Percentiles rank a stretch among this genome's conserved stretches.
phyloP scores from a whole-genome alignment of 2,113 vertebrate genomes.

The Agapornis roseicollis region DNA sequence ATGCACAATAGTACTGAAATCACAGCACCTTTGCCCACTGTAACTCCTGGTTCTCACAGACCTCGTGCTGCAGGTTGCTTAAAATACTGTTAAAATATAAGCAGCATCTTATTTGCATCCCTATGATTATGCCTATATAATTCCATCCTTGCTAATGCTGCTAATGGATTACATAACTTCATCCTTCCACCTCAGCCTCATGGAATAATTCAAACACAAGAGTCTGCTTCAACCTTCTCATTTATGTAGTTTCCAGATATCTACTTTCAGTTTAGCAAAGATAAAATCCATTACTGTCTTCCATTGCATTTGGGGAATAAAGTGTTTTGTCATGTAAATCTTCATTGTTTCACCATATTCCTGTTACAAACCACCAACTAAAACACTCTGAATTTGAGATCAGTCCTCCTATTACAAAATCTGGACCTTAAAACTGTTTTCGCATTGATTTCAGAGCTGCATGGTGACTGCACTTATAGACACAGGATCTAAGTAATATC shows the following conservation, averaged over 20 bases:
- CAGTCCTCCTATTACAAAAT: not conserved
- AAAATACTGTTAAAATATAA: not conserved
- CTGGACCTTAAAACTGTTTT: not conserved
- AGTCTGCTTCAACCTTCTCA: not conserved
- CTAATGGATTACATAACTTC: not conserved
- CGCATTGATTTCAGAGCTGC: not conserved
- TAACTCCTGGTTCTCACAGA: not conserved
- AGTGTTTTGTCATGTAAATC: conserved; percentile 8
- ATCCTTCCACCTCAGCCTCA: not conserved
- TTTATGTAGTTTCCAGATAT: not conserved
- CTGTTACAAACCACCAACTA: not conserved
- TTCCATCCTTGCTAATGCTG: not conserved
- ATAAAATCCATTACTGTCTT: conserved; percentile 18
- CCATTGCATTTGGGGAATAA: conserved; percentile 1
- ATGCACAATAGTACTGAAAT: fast-evolving
- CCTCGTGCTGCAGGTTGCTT: not conserved
- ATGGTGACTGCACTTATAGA: not conserved
- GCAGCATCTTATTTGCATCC: not conserved
- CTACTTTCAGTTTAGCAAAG: not conserved
- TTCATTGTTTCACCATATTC: not conserved
- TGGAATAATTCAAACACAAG: not conserved
- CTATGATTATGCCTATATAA: not conserved
- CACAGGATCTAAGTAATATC: not conserved
- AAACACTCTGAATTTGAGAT: not conserved
- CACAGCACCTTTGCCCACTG: not conserved